These are phyloP conservation scores for Ochropleura leucogaster DNA, from an alignment of 2,888 invertebrate species.

Conservation along the genomic window DNA sequence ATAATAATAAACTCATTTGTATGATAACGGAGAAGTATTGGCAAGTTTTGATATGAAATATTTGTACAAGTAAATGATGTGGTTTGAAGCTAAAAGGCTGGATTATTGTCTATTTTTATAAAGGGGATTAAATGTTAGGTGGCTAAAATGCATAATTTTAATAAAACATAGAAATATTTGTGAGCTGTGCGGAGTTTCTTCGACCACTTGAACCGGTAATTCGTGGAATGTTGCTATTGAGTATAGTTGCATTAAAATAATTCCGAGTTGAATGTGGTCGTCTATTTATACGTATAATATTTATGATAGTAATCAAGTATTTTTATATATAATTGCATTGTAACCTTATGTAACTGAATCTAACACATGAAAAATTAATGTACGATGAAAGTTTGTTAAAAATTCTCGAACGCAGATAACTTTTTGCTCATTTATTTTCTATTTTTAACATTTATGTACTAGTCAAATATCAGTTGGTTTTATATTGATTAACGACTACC, in stretches of 20 bases:
- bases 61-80: conserved; percentile 76
- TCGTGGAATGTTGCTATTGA: conserved; percentile 19
- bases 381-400: conserved; percentile 41
- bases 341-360: conserved; percentile 54
- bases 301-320: conserved; percentile 69
- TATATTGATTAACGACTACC: conserved; percentile 75
- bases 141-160: conserved; percentile 84
- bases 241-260: conserved; percentile 8
- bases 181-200: conserved; percentile 62
- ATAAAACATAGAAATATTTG: conserved; percentile 70
- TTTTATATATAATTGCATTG: conserved; percentile 69
- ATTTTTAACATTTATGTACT: conserved; percentile 79
- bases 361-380: conserved; percentile 50
- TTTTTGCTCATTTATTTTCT: conserved; percentile 76
- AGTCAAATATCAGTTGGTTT: conserved; percentile 85
- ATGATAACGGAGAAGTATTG: conserved; percentile 71
- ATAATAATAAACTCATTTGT: conserved; percentile 71
- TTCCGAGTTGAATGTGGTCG: conserved; percentile 54
- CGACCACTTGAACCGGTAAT: conserved; percentile 46
- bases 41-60: conserved; percentile 84
- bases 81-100: conserved; percentile 71
- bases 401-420: conserved; percentile 50
- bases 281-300: conserved; percentile 67
- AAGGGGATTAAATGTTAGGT: conserved; percentile 83
- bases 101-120: conserved; percentile 86